These are phyloP conservation scores for Xestia xanthographa DNA, from an alignment of 2,888 invertebrate species.

Conservation along the genomic window DNA sequence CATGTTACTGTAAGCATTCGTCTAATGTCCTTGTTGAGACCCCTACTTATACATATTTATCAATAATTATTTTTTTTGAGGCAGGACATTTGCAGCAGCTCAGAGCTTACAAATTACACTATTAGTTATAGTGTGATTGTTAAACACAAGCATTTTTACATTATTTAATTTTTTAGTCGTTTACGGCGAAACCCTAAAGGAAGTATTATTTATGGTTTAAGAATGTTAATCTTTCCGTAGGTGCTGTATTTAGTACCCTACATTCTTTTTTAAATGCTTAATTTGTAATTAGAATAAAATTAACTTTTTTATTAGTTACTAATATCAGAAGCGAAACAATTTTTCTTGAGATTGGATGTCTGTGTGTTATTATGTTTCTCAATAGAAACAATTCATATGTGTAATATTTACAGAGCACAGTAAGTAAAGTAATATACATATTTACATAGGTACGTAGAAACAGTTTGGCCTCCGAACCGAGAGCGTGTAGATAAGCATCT, in stretches of 20 bases:
- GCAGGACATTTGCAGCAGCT: conserved; percentile 6
- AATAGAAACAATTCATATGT: conserved; percentile 28
- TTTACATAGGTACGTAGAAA: conserved; percentile 72
- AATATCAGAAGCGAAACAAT: background rate
- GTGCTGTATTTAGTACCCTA: background rate
- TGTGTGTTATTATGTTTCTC: background rate
- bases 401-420: conserved; percentile 35
- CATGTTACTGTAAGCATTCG: conserved; percentile 81
- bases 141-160: background rate
- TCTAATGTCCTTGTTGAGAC: conserved; percentile 69
- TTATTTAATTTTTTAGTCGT: background rate
- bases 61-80: conserved; percentile 30
- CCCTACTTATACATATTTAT: conserved; percentile 53
- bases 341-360: background rate
- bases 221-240: background rate
- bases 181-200: background rate
- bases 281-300: background rate
- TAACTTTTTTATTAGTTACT: background rate
- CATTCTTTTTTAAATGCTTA: background rate
- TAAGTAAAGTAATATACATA: conserved; percentile 70
- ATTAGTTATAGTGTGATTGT: background rate
- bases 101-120: conserved; percentile 1
- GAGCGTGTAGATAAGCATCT: conserved; percentile 88
- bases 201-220: background rate
- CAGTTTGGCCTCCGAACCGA: conserved; percentile 73